Conservation (phyloP, 2,888 invertebrate genomes). For the Epistrophe eligans region DNA sequence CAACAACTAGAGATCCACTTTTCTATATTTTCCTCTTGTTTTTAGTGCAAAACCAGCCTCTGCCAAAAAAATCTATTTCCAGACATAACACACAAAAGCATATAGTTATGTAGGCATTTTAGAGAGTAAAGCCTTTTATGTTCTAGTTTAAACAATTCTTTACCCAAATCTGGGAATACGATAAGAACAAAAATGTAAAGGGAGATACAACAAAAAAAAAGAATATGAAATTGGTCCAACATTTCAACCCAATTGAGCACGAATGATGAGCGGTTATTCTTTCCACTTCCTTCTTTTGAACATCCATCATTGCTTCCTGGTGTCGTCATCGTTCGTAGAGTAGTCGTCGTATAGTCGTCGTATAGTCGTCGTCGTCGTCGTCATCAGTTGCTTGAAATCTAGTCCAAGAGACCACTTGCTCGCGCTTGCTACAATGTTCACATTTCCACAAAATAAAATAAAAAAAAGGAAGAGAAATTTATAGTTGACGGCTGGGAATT, state of each 20-base stretch:
- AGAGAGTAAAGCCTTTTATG: constrained; percentile 3
- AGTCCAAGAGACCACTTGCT: constrained; percentile 73
- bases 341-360: constrained; percentile 30
- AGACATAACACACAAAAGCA: constrained; percentile 34
- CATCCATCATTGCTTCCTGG: constrained; percentile 52
- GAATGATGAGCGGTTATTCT: constrained; percentile 65
- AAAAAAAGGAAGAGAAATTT: constrained; percentile 22
- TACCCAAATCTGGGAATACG: constrained; percentile 40
- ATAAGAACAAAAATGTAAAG: constrained; percentile 10
- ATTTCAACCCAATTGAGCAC: constrained; percentile 72
- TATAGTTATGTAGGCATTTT: neutral
- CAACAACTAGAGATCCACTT: constrained; percentile 29
- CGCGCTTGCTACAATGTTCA: constrained; percentile 59
- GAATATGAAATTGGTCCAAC: constrained; percentile 39
- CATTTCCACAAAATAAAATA: constrained; percentile 15
- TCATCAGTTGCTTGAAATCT: constrained; percentile 55
- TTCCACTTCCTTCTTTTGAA: constrained; percentile 55
- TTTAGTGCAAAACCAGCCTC: neutral
- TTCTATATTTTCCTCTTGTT: neutral
- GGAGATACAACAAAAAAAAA: constrained; percentile 10
- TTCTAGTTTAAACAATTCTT: constrained; percentile 49
- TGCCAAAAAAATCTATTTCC: constrained; percentile 40
- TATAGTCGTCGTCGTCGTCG: constrained; percentile 30
- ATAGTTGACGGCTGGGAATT: constrained; percentile 61
- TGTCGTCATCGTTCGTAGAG: constrained; percentile 28